Base-by-base conservation (phyloP, 2,888 invertebrate genomes). In the Epistrophe eligans region DNA sequence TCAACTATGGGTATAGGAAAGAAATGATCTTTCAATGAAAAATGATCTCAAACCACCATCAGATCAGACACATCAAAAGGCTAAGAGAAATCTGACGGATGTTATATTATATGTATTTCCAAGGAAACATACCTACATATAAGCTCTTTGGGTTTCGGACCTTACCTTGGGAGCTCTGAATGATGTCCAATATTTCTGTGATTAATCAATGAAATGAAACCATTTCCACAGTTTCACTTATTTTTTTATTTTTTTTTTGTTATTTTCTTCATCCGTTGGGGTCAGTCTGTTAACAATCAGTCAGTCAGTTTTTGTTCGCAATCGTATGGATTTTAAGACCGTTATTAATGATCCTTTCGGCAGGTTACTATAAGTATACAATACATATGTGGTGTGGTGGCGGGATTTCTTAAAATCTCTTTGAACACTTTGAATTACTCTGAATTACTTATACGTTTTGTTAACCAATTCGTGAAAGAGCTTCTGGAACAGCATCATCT, bases 261-360 rank as follows among this genome's bases (percentile, higher is more conserved):
- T 45, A 45, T 15, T 60, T 52, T 17, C 76, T 28, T 84, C 73
- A 70, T 76, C 35, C 52, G 52, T 58, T 50, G 17, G 17, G 67
- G 60, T 79, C 87, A 85, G 79, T 76, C 74, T 50, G 66, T 48
- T 35, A 55, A 55, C 70, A 70, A 70, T 77, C 70, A 50, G 58
- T 77, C 76, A 43, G 55, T 15, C 28, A 60, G 19, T 40, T 40
- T 40, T 71, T 67, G 35, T 64, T 52, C 19, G 17, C 28, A 5
- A 17, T 28, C 24, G 57, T 38, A 58, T 71, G 52, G 38, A 79
- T 48, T 73, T 83, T 87, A 83, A 87, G 87, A 79, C 66, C 82
- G 64, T 87, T 87, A 87, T 87, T 87, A 87, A 87, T 87, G 87
- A 83, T 87, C 87, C 71, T 87, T 87, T 87, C 79, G 82, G 66